Evolutionary conservation across 2,888 invertebrate species (phyloP), one percentile per base, ranked within the genome.

Genomic region (Tachina fera): DNA sequence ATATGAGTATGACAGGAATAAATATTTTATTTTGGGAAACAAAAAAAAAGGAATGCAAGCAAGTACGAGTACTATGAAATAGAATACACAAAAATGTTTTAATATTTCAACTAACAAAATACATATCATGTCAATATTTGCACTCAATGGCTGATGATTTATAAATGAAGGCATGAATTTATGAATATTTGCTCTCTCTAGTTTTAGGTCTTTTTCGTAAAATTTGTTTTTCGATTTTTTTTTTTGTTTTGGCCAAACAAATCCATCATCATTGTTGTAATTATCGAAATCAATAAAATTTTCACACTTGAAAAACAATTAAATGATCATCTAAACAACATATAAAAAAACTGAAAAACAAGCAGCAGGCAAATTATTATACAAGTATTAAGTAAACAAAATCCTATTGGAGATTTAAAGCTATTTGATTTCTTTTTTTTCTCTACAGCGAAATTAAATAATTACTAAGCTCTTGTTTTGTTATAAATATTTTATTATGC

Each of bases 281-380:
- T 56, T 63, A 70, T 49, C 53, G 61, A 67, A 47, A 72, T 72
- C 13, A 61, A 53, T 51, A 39, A 61, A 43, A n/a, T 61, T 67
- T 83, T 83, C 83, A 77, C 83, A 83, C 77, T 83, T 83, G 67
- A 78, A 78, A 83, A 78, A 60, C 77, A 78, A 83, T 83, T 83
- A 83, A 75, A 75, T 45, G 58, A 77, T 83, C 43, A 31, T 77
- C 43, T 77, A 72, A 83, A 72, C 60, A 72, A 68, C 68, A 67
- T 41, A 13, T 19, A 8, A 41, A 67, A 8, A 41, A 67, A 70
- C 61, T 16, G 6, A 3, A 51, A 51, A 51, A 14, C 14, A 51
- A 45, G 53, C 41, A 19, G 14, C 14, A 39, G 3, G 47, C 14
- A 3, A 49, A 58, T 39, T 49, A n/a, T 43, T 78, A 10, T 51